Percentiles rank a stretch among this genome's conserved stretches.
Conservation (phyloP, 2,113 vertebrate species). For the Uropsilus gracilis region DNA sequence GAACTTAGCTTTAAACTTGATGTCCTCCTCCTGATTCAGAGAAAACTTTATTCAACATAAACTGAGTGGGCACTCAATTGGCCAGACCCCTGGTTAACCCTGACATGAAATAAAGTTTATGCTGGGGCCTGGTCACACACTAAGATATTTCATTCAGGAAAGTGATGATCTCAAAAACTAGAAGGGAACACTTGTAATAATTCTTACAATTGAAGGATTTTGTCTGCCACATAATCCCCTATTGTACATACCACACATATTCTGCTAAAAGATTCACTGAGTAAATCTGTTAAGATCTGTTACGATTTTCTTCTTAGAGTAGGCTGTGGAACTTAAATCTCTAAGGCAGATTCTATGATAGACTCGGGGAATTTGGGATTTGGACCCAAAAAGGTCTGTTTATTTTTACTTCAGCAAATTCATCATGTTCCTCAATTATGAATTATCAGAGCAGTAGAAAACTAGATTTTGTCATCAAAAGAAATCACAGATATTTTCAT, state of each 20-base stretch:
- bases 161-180: slow-evolving; percentile 32
- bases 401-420: slow-evolving; percentile 42
- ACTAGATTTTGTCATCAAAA: neutral
- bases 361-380: slow-evolving; percentile 16
- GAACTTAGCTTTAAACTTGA: slow-evolving; percentile 45
- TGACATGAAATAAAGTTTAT: slow-evolving; percentile 17
- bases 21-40: slow-evolving; percentile 46
- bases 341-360: slow-evolving; percentile 17
- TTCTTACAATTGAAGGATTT: slow-evolving; percentile 14
- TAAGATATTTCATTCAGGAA: slow-evolving; percentile 56
- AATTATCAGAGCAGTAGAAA: neutral
- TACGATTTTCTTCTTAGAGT: neutral
- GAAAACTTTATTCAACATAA: slow-evolving; percentile 36
- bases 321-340: neutral
- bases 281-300: neutral
- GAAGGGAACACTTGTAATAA: neutral
- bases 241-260: neutral
- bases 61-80: neutral
- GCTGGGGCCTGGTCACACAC: neutral
- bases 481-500: slow-evolving; percentile 45
- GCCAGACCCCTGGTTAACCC: neutral
- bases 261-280: slow-evolving; percentile 14
- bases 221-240: neutral
- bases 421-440: slow-evolving; percentile 25
- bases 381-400: neutral